Evolutionary conservation across 1,140 invertebrate genomes (phyloP).

Genomic region (Popillia japonica): DNA sequence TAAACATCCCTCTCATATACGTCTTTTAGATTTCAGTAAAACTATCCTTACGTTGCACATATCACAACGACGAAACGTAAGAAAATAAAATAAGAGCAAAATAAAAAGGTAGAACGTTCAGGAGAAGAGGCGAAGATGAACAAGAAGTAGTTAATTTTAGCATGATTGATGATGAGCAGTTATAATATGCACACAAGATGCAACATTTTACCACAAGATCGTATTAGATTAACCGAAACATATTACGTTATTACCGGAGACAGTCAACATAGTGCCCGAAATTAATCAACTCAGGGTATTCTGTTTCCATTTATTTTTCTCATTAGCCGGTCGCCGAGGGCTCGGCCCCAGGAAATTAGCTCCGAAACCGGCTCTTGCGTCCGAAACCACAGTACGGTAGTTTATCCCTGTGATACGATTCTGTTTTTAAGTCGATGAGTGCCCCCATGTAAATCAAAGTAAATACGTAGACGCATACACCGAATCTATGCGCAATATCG

Average conservation of each 20-base stretch:
- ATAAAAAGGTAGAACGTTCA: background rate
- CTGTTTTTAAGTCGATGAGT: background rate
- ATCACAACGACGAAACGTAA: no score
- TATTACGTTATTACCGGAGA: conserved; percentile 46
- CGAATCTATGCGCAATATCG: no score
- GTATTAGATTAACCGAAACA: conserved; percentile 46
- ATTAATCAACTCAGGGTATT: conserved; percentile 46
- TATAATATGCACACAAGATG: conserved; percentile 37
- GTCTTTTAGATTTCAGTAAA: no score
- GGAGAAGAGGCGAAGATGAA: background rate
- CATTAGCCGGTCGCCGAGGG: conserved; percentile 47
- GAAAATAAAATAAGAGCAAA: background rate
- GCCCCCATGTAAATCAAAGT: background rate
- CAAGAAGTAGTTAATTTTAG: conserved; percentile 25
- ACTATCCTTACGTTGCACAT: no score
- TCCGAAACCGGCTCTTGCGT: conserved; percentile 44
- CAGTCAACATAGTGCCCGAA: conserved; percentile 43
- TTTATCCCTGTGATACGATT: background rate
- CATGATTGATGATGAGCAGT: conserved; percentile 40
- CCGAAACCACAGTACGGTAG: background rate
- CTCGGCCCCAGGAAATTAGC: conserved; percentile 47
- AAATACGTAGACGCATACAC: no score
- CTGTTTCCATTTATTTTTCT: conserved; percentile 44
- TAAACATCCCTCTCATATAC: no score
- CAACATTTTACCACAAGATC: conserved; percentile 41